Percentiles rank a stretch among this genome's conserved stretches.
These are phyloP conservation scores for Nannoperca australis DNA, from an alignment of 2,797 vertebrate genomes.

Conservation along the genomic window DNA sequence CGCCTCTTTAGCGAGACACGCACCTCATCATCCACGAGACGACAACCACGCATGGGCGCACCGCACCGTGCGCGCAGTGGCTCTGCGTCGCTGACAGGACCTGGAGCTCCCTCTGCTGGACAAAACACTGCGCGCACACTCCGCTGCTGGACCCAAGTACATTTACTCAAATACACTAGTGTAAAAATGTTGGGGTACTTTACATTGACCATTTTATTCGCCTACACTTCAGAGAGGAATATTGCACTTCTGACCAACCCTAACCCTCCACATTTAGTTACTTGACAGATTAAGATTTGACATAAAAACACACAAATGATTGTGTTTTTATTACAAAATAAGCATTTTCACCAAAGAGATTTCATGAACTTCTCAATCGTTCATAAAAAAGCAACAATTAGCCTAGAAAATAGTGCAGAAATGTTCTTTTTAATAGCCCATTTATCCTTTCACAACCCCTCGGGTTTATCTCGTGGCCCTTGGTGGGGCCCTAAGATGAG, in stretches of 20 bases:
- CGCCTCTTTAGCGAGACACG: slow-evolving; percentile 66
- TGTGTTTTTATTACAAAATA: no score
- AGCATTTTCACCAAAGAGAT: background rate
- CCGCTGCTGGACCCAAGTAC: background rate
- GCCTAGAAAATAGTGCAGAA: background rate
- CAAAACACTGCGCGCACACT: background rate
- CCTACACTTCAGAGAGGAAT: background rate
- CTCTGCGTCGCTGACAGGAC: background rate
- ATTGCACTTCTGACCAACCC: no score
- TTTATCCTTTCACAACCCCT: no score
- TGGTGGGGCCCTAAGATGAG: background rate
- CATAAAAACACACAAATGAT: background rate
- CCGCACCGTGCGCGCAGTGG: slow-evolving; percentile 55
- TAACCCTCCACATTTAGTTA: background rate
- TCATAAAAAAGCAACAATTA: background rate
- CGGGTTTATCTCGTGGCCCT: background rate
- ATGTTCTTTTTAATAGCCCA: background rate
- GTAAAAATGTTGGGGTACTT: background rate
- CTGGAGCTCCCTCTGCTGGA: slow-evolving; percentile 72
- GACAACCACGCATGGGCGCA: slow-evolving; percentile 64
- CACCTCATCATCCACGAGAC: slow-evolving; percentile 71
- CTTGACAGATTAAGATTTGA: background rate
- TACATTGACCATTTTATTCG: background rate
- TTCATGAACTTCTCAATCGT: background rate
- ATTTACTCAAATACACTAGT: background rate